Evolutionary conservation across 2,888 invertebrate species (phyloP), one percentile per base, ranked within the genome.

Genomic region (Spilosoma lubricipeda): DNA sequence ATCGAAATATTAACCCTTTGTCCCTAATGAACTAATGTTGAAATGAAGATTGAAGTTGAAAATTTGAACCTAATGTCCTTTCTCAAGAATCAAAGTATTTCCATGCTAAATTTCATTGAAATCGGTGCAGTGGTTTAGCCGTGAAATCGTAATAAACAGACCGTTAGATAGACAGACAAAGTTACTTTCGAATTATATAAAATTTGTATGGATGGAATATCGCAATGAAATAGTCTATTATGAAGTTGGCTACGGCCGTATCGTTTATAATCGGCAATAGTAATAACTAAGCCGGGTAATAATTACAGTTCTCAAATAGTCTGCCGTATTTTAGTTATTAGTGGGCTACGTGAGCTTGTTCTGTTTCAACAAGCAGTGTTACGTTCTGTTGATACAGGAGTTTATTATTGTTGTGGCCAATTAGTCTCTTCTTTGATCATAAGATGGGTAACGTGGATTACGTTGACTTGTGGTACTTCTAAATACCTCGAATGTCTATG

Each of bases 291-390:
- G n/a, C 59, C 56, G n/a, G 27, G n/a, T 0, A 59, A 42, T 67
- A 67, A 67, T 42, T 67, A 42, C 39, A 66, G n/a, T 27, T 27
- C 15, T 67, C n/a, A 67, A 42, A 67, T 42, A 42, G 67, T 67
- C 15, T 42, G 18, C 15, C 15, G 27, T 23, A 23, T 56, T 56
- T 52, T 9, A 56, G 52, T n/a, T n/a, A 67, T 36, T 39, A 66
- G 65, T 36, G 8, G 66, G 15, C 27, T 27, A n/a, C 18, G 42
- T 39, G 39, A 5, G 15, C n/a, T n/a, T 27, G 59, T 15, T 59
- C 59, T 5, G 2, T 59, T 59, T 59, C 27, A 59, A 27, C 4
- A 59, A 59, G 27, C 27, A 59, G 27, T 13, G 56, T n/a, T 3
- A 27, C n/a, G 4, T 59, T 59, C 13, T 59, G 13, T 27, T 13